Percentiles rank a stretch among this genome's conserved stretches.
Conservation (phyloP, 1,140 invertebrate species). For the Drosophila setifemur region DNA sequence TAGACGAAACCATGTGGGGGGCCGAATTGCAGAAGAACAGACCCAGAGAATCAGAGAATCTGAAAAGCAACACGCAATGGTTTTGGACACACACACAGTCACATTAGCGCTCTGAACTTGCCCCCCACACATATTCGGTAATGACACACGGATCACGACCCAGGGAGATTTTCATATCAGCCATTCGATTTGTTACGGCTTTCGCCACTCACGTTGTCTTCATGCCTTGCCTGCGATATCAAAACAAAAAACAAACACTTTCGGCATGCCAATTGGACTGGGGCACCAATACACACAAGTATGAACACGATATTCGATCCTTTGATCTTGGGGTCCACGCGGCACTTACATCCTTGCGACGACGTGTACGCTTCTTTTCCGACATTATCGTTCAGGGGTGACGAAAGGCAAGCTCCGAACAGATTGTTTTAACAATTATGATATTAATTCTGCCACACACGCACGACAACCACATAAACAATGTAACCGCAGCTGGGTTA, state of each 20-base stretch:
- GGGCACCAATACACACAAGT: slow-evolving; percentile 13
- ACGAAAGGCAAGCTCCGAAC: slow-evolving; percentile 21
- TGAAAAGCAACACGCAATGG: not conserved
- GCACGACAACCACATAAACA: slow-evolving; percentile 33
- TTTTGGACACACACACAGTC: not conserved
- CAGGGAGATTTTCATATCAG: slow-evolving; percentile 5
- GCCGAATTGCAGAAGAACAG: not conserved
- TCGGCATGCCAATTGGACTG: slow-evolving; percentile 54
- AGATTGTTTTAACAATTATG: slow-evolving; percentile 46
- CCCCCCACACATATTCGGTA: slow-evolving; percentile 12
- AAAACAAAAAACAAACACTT: slow-evolving; percentile 60
- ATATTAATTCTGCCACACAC: slow-evolving; percentile 66
- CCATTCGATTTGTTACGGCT: not conserved
- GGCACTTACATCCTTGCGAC: slow-evolving; percentile 81
- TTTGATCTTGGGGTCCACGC: not conserved
- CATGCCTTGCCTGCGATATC: slow-evolving; percentile 3
- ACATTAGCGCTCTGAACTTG: slow-evolving; percentile 31
- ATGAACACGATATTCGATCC: not conserved
- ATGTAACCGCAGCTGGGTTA: not conserved
- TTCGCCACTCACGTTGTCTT: slow-evolving; percentile 11
- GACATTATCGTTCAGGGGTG: slow-evolving; percentile 56
- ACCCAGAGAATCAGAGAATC: not conserved
- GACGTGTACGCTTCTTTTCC: slow-evolving; percentile 79
- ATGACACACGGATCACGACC: not conserved
- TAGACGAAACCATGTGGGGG: slow-evolving; percentile 40